Evolutionary conservation across 2,888 invertebrate species (phyloP).

Genomic region (Lycaena phlaeas): DNA sequence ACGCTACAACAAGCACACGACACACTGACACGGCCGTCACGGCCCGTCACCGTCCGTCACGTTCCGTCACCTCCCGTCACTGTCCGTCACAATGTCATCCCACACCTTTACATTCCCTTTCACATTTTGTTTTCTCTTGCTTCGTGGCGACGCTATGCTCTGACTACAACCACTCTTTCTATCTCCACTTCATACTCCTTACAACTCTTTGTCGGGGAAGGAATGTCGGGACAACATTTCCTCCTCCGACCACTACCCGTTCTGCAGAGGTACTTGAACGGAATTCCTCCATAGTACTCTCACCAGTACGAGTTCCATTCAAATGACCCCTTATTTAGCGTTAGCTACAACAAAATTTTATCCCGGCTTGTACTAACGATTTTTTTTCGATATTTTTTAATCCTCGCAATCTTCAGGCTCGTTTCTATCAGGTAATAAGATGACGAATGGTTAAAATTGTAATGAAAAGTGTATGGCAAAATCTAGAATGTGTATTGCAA

Average conservation of each 20-base stretch:
- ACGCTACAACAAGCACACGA: too few species aligned
- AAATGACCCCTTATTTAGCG: too few species aligned
- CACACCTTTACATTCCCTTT: conserved; percentile 30
- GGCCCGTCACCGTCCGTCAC: too few species aligned
- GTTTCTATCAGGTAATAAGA: conserved; percentile 88
- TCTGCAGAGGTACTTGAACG: too few species aligned
- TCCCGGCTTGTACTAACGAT: conserved; percentile 67
- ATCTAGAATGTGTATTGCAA: conserved; percentile 55
- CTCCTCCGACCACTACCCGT: too few species aligned
- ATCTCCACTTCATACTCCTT: conserved; percentile 27
- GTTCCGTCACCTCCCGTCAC: too few species aligned
- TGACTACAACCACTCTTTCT: conserved; percentile 30
- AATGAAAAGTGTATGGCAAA: conserved; percentile 69
- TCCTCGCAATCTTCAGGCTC: conserved; percentile 86
- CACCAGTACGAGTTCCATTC: too few species aligned
- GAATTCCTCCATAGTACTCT: too few species aligned
- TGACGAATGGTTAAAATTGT: conserved; percentile 58
- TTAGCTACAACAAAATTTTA: conserved; percentile 19
- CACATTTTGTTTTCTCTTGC: conserved; percentile 52
- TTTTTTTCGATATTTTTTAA: conserved; percentile 69
- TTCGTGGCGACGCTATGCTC: conserved; percentile 70
- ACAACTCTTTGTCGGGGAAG: conserved; percentile 20
- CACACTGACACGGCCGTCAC: too few species aligned
- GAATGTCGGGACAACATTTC: conserved; percentile 9
- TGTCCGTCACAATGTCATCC: too few species aligned